Base-by-base conservation (phyloP, 2,797 vertebrate species). In the Acanthis flammea region DNA sequence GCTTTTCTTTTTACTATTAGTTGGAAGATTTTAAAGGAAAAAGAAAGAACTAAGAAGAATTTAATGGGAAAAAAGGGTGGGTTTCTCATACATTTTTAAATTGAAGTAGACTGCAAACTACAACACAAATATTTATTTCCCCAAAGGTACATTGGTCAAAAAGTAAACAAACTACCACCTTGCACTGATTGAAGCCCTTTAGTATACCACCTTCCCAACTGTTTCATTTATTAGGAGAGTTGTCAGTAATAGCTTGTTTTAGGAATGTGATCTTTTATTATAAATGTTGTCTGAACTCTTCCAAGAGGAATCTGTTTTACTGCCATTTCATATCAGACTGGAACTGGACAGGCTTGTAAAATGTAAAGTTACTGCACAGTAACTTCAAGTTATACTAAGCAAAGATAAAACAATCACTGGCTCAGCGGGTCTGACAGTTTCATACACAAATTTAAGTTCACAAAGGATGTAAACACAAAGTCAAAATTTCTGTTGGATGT, bases 81-180 rank as follows among this genome's bases (percentile, higher is more conserved):
- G 1, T 0, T 42, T 42, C 8, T 42, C 41, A 42, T 42, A 42
- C 41, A 42, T 7, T 74, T 94, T 90, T 50, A 16, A 90, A 81
- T 75, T 95, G 91, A 5, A 81, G 83, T 72, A 92, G 47, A 35
- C 91, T 96, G 74, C 48, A 93, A 94, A 96, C 47, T 65, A 51
- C 41, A 70, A 74, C 60, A 90, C 19, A n/a, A 42, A 42, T 70
- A 75, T 37, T 71, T 91, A 75, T 72, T 94, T 95, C 57, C 39
- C 44, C 19, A 78, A 85, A 91, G 93, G 76, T 66, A 72, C 28
- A 74, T 41, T 53, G 65, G 54, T 55, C 23, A 60, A 94, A 96
- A 95, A 48, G 15, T 25, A 92, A 66, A 54, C 55, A 97, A 85
- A 86, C 5, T 39, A 93, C 39, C 31, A 88, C 42, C 63, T 76